Base-by-base conservation (phyloP, 2,797 vertebrate species). In the Fistularia commersonii region DNA sequence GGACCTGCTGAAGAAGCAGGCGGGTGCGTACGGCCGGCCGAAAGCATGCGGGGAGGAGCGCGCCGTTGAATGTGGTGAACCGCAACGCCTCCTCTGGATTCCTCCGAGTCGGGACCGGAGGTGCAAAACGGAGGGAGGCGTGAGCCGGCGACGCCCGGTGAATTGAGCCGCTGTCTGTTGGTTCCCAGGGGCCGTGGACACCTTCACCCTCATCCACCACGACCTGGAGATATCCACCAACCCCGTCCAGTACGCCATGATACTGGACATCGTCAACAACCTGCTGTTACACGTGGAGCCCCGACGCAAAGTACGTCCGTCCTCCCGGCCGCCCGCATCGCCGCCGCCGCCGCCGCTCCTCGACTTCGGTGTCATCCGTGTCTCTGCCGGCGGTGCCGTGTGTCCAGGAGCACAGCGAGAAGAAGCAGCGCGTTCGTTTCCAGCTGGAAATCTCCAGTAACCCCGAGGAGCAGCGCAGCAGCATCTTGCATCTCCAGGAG, bases 401-500 rank as follows among this genome's bases (percentile, higher is more conserved):
- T 10, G 48, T 61, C 1, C 74, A 99, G 97, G 97, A 98, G 82
- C 97, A 99, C 83, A 98, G 97, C 15, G 97, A 99, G 86, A 97
- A 98, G 82, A 99, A 99, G 76, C 97, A 98, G 77, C 86, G 97
- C 1, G 97, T 99, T 11, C 96, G 97, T 41, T 99, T 99, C 84
- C 97, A 99, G 84, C 87, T 99, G 72, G 97, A 99, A 74, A 99
- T 99, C 69, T 99, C 96, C 43, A 99, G 96, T 79, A 98, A 99
- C 79, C 97, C 97, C 0, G 97, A 99, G 83, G 97, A 99, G 85
- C 97, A 99, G 87, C 94, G 97, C 53, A 98, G 94, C 87, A 98
- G 97, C 66, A 99, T 99, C 79, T 74, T 97, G 0, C 97, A 99
- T 67, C 87, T 99, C 15, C 97, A 99, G 61, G 97, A 99, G 71